A percentile compares a stretch with the other conserved stretches of the same genome.
Evolutionary conservation across 92 coral and sea anemone species (phyloP).

Genomic region (Desmophyllum pertusum): DNA sequence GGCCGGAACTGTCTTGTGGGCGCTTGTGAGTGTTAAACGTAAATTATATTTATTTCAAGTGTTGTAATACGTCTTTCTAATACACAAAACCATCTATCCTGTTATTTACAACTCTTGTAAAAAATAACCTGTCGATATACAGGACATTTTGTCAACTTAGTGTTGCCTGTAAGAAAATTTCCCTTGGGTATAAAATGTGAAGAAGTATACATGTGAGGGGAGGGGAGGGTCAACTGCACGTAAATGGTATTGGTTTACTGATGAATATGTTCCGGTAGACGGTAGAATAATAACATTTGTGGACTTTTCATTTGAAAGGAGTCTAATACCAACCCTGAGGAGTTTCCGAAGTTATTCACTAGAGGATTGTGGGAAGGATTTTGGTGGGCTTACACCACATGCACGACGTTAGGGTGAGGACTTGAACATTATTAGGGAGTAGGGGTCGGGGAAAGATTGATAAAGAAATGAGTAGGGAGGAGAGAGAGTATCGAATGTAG

Average conservation of each 20-base stretch:
- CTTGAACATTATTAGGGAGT: neutral
- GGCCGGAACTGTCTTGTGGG: constrained; percentile 74
- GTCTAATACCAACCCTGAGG: constrained; percentile 18
- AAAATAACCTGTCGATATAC: neutral
- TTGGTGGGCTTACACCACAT: constrained; percentile 63
- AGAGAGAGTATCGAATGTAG: too few species aligned
- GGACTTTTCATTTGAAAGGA: constrained; percentile 29
- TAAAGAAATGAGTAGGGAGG: neutral
- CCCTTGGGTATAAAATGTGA: neutral
- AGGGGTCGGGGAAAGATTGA: neutral
- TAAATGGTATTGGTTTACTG: neutral
- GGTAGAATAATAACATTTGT: too few species aligned
- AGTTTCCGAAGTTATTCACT: constrained; percentile 47
- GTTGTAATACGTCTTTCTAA: neutral
- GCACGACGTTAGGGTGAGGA: constrained; percentile 67
- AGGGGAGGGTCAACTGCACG: neutral
- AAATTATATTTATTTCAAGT: neutral
- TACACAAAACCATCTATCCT: neutral
- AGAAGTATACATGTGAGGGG: neutral
- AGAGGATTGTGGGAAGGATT: constrained; percentile 50
- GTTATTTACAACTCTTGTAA: neutral
- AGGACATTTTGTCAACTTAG: neutral
- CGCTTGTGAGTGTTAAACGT: constrained; percentile 59
- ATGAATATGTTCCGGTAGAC: too few species aligned
- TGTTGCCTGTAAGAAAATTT: neutral